These are phyloP conservation scores for Catalaphyllia jardinei DNA, from an alignment of 64 coral and sea anemone genomes.

Conservation along the genomic window DNA sequence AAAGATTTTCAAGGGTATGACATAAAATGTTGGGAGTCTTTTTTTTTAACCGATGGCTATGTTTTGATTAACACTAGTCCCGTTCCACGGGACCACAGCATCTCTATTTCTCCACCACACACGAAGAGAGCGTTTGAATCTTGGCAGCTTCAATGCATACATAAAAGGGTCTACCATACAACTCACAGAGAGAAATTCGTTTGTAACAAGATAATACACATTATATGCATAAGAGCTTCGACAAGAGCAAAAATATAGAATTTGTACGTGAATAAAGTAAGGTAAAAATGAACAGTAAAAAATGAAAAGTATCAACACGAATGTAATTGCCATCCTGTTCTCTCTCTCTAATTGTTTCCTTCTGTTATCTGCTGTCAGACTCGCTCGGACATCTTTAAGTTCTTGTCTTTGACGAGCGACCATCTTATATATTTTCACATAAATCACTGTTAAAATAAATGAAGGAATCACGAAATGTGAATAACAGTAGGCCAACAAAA, in stretches of 20 bases:
- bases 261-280: slow-evolving; percentile 32
- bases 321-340: slow-evolving; percentile 12
- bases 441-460: slow-evolving; percentile 16
- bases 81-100: not conserved
- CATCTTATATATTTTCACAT: slow-evolving; percentile 22
- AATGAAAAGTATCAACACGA: not conserved
- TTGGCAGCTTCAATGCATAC: slow-evolving; percentile 30
- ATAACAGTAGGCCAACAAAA: slow-evolving; percentile 27
- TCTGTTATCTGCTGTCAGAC: slow-evolving; percentile 13
- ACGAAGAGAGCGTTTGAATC: slow-evolving; percentile 16
- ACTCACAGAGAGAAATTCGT: slow-evolving; percentile 17
- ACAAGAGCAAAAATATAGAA: slow-evolving; percentile 22
- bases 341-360: slow-evolving; percentile 18
- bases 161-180: slow-evolving; percentile 19
- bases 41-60: not conserved
- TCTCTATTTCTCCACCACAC: not conserved
- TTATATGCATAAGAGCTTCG: not conserved
- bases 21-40: no score
- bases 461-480: slow-evolving; percentile 30
- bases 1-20: no score
- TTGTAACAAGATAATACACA: not conserved
- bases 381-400: slow-evolving; percentile 10
- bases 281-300: slow-evolving; percentile 32
- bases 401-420: not conserved
- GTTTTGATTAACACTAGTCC: not conserved